Evolutionary conservation across 2,797 vertebrate species (phyloP).

Genomic region (Oreonectes daqikongensis): DNA sequence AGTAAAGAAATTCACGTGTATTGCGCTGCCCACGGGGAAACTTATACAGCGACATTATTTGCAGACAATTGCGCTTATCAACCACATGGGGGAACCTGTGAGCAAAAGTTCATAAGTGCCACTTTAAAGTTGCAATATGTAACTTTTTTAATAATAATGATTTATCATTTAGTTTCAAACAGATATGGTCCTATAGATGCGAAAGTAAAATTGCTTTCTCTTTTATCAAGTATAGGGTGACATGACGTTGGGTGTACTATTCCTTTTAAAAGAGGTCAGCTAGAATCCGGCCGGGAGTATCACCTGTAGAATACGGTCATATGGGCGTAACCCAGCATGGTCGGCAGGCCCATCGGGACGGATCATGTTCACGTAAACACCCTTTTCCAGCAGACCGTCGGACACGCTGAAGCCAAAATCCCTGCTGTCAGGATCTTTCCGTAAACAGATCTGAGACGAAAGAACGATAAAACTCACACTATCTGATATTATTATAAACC

Average conservation of each 20-base stretch:
- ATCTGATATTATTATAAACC: not conserved
- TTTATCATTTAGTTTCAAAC: too few relatives aligned
- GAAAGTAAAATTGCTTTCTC: too few relatives aligned
- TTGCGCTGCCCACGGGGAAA: too few relatives aligned
- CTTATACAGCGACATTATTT: too few relatives aligned
- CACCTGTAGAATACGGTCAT: slow-evolving; percentile 96
- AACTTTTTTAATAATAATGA: too few relatives aligned
- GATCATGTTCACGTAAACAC: slow-evolving; percentile 95
- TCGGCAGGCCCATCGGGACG: slow-evolving; percentile 91
- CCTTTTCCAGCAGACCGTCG: slow-evolving; percentile 92
- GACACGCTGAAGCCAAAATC: slow-evolving; percentile 98
- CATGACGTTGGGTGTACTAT: not conserved
- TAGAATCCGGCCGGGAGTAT: not conserved
- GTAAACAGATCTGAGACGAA: slow-evolving; percentile 81
- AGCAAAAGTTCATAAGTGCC: too few relatives aligned
- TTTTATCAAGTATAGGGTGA: too few relatives aligned
- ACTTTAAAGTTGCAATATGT: too few relatives aligned
- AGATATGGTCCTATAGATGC: too few relatives aligned
- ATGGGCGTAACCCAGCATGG: slow-evolving; percentile 86
- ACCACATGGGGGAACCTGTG: too few relatives aligned
- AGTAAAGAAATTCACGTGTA: too few relatives aligned
- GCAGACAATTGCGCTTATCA: too few relatives aligned
- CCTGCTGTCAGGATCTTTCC: slow-evolving; percentile 80
- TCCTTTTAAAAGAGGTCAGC: not conserved
- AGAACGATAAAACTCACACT: slow-evolving; percentile 13